Base-by-base conservation (phyloP, 2,888 invertebrate species). In the Torymus tubicola region DNA sequence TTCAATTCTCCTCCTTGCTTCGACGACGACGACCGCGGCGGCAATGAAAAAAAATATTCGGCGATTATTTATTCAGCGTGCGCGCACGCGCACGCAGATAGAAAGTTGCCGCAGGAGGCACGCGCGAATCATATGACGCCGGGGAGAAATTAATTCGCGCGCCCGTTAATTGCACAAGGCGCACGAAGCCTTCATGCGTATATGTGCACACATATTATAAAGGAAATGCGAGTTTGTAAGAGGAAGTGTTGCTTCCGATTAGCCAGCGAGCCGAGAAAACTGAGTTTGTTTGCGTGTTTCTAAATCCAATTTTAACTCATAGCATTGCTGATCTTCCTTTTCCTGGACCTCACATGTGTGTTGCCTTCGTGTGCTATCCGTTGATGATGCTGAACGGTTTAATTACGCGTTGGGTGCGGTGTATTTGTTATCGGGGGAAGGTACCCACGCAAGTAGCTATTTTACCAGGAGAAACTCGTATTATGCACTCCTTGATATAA, bases 161-260 rank as follows among this genome's bases (percentile, higher is more conserved):
- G 61, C 24, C 21, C 63, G 74, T 63, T 79, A 79, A 78, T 78
- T 72, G 67, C 67, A 67, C 58, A 65, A 68, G 68, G 8, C 53
- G n/a, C 52, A 67, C 58, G 60, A 68, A 61, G 8, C 53, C n/a
- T 21, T 14, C n/a, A 60, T 24, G 57, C 21, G 21, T 8, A 31
- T 31, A 4, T 31, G 31, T 5, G 31, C 31, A 31, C 31, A 31
- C 31, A 31, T 31, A 5, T 31, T 31, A 31, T 5, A 14, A 18
- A 69, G 70, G 70, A 77, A 70, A 16, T 31, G 21, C 8, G 21
- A 53, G 13, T 18, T 16, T 53, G 50, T 13, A 67, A 42, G 21
- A 63, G 42, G 60, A 78, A 60, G 78, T 72, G 72, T 67, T 67
- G 67, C 65, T 78, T 78, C 65, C 71, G 78, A 78, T 78, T 71